Conservation (phyloP, 2,797 vertebrate species). For the Sardinella longiceps region DNA sequence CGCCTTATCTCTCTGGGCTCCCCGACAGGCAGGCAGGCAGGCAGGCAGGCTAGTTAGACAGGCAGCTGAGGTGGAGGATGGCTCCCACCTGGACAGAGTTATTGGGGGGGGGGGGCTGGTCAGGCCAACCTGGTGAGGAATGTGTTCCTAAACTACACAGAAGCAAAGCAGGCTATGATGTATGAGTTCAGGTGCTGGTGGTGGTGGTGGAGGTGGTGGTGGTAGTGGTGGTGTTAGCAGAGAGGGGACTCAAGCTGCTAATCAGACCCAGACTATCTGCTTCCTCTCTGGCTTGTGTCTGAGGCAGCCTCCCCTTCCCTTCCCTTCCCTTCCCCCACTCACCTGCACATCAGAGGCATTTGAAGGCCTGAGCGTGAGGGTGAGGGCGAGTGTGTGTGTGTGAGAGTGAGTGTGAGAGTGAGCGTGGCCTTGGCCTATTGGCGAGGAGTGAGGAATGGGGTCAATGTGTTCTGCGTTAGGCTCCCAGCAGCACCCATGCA, state of each 20-base stretch:
- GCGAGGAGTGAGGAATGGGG: slow-evolving; percentile 47
- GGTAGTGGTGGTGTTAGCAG: slow-evolving; percentile 47
- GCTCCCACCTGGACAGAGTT: neutral
- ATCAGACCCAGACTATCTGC: slow-evolving; percentile 70
- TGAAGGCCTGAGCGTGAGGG: neutral
- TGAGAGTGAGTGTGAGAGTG: neutral
- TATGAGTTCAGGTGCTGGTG: slow-evolving; percentile 57
- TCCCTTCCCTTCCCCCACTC: slow-evolving; percentile 27
- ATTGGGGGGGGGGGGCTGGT: neutral
- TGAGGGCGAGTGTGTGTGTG: neutral
- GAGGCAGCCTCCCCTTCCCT: slow-evolving; percentile 14
- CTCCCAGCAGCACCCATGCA: slow-evolving; percentile 32
- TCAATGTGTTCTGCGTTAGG: slow-evolving; percentile 52
- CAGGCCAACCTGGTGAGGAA: neutral
- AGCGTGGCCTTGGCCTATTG: slow-evolving; percentile 43
- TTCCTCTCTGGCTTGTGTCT: slow-evolving; percentile 35
- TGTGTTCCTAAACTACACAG: neutral
- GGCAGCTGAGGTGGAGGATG: too few species aligned
- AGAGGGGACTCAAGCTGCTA: slow-evolving; percentile 52
- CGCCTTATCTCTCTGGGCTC: neutral
- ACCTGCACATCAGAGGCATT: slow-evolving; percentile 37
- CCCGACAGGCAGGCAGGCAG: neutral
- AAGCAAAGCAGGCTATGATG: neutral
- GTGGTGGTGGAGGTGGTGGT: slow-evolving; percentile 62
- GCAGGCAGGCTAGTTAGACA: too few species aligned